Evolutionary conservation across 1,140 invertebrate genomes (phyloP), one percentile per base, ranked within the genome.

Genomic region (Caenorhabditis latens): DNA sequence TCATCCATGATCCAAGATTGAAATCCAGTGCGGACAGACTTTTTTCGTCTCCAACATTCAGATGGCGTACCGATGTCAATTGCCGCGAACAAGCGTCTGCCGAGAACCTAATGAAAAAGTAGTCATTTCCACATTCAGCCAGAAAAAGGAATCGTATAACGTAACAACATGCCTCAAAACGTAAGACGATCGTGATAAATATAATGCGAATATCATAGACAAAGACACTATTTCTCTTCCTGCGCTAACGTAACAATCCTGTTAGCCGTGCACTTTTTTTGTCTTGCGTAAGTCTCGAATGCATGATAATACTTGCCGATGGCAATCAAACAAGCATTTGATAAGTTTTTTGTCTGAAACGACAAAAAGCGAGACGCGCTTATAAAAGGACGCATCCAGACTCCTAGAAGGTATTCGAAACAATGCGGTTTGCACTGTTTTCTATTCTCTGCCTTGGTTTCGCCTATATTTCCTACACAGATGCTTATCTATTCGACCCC

Each of bases 241-340:
- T 43, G 40, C 65, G 65, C 65, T 79, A 79, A 79, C 71, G 71
- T 79, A 79, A 79, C 71, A 79, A 79, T 79, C 71, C 71, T 79
- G 71, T 79, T 79, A 46, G 65, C 65, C 65, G 42, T 71, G 71
- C 71, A 79, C 71, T 79, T 79, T 79, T 79, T 79, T 71, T 16
- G 65, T 79, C 71, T 79, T 79, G 71, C 43, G 71, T 50, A 79
- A 79, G 71, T 79, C 71, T 79, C 71, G 71, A 79, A 79, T 79
- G 71, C 43, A 79, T 79, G 71, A 79, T 79, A 79, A 79, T 79
- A 53, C 71, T 79, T 79, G 71, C 71, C 71, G 46, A 50, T 79
- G 71, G 71, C 71, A 79, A 79, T 79, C 71, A 79, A 79, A 79
- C 71, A 79, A 79, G 71, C 71, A 79, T 79, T 79, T 79, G 71